phyloP scores from a whole-genome alignment of 2,797 vertebrate species.

The Malurus leucopterus region DNA sequence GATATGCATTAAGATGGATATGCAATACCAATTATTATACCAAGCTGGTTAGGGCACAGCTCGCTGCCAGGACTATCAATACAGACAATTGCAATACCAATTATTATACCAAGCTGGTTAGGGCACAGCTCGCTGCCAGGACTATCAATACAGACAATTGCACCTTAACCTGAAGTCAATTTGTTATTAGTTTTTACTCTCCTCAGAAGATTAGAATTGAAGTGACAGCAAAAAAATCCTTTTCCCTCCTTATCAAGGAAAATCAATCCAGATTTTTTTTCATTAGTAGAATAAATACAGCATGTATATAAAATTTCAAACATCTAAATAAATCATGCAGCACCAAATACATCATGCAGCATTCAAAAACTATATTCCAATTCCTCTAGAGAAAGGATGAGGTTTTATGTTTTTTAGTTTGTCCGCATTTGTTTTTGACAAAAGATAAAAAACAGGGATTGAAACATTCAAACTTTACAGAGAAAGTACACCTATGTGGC shows the following conservation, averaged over 20 bases:
- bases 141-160: background rate
- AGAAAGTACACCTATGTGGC: background rate
- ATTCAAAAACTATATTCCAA: background rate
- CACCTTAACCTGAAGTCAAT: background rate
- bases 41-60: background rate
- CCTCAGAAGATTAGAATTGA: background rate
- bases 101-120: background rate
- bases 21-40: background rate
- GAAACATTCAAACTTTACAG: background rate
- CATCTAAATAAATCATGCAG: no score
- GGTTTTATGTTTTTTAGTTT: background rate
- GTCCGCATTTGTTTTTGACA: background rate
- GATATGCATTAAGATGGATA: background rate
- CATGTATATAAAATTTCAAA: background rate
- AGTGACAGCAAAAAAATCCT: background rate
- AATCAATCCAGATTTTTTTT: background rate
- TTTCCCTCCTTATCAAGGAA: background rate
- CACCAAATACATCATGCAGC: background rate
- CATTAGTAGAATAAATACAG: background rate
- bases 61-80: background rate
- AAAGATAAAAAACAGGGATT: background rate
- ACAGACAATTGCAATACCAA: background rate
- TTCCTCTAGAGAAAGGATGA: background rate
- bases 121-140: background rate
- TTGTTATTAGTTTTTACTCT: background rate